Evolutionary conservation across 1,140 invertebrate species (phyloP), one percentile per base, ranked within the genome.

Genomic region (Habropoda laboriosa): DNA sequence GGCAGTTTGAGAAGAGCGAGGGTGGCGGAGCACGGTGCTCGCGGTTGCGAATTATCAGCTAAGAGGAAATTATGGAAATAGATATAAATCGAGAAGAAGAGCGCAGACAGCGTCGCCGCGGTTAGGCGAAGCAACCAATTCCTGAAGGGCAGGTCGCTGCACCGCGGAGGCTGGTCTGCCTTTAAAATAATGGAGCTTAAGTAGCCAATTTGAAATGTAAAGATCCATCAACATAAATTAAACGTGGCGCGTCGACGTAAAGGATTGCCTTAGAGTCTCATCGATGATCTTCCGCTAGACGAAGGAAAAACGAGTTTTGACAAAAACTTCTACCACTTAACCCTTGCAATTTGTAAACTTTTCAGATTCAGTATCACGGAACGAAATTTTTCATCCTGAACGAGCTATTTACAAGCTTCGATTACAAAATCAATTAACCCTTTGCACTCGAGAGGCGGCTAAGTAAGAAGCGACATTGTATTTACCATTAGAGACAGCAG

Each of bases 21-120:
- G 66, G 45, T 45, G 27, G 61, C 77, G 35, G 57, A 80, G 55
- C 70, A 47, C 40, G 61, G 45, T 58, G 75, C 78, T 68, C 82
- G 67, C 75, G 79, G 73, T 70, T 77, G 84, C 73, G 83, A 90
- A 91, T 90, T 90, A 92, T 91, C 89, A 89, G 87, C 82, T 89
- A 90, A 90, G 86, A 90, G 88, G 85, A 91, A 91, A 91, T 92
- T 92, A 92, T 92, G 90, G 86, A 92, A 91, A 90, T 92, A 88
- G 87, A 91, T 91, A 91, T 89, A 91, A 91, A 91, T 92, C 88
- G 87, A 81, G 81, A 79, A 87, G 80, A 88, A 90, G 81, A 79
- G 75, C 73, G 80, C 64, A 73, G 35, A 51, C 80, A 81, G 77
- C 57, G 72, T 60, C 80, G 47, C 68, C 51, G 70, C 68, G 51